Conservation (phyloP, 2,113 vertebrate species). For the Calyptomena viridis region DNA sequence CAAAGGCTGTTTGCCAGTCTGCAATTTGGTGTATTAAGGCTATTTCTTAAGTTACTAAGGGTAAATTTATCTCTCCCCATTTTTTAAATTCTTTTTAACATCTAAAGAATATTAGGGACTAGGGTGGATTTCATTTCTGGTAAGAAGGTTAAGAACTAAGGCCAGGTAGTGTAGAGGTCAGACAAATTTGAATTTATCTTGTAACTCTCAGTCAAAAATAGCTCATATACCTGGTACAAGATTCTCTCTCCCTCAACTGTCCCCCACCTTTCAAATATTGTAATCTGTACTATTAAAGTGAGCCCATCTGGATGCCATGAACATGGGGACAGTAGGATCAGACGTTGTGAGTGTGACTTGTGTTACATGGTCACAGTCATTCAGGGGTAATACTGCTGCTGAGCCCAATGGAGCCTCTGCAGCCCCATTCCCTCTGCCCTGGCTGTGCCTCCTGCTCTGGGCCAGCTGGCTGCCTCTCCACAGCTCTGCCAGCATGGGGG, state of each 20-base stretch:
- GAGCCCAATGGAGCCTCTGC: not conserved
- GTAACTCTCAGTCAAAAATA: not conserved
- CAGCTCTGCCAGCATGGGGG: not conserved
- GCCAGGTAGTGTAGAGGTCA: not conserved
- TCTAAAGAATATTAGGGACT: not conserved
- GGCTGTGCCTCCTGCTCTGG: not conserved
- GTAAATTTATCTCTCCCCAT: not conserved
- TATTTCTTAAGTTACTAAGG: not conserved
- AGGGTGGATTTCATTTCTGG: not conserved
- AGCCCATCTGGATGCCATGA: not conserved
- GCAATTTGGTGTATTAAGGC: not conserved
- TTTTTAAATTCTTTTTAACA: not conserved
- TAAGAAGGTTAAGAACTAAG: not conserved
- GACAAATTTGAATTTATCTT: not conserved
- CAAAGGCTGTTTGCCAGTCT: not conserved
- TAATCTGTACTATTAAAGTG: not conserved
- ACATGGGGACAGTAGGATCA: not conserved
- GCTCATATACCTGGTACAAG: not conserved
- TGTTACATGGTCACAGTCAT: not conserved
- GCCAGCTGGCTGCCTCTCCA: rapidly evolving
- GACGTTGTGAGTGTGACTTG: not conserved
- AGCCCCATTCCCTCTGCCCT: not conserved
- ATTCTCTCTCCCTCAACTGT: not conserved
- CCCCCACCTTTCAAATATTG: not conserved
- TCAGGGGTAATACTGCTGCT: not conserved